These are phyloP conservation scores for Anthoscopus minutus DNA, from an alignment of 2,113 vertebrate species.

Conservation along the genomic window DNA sequence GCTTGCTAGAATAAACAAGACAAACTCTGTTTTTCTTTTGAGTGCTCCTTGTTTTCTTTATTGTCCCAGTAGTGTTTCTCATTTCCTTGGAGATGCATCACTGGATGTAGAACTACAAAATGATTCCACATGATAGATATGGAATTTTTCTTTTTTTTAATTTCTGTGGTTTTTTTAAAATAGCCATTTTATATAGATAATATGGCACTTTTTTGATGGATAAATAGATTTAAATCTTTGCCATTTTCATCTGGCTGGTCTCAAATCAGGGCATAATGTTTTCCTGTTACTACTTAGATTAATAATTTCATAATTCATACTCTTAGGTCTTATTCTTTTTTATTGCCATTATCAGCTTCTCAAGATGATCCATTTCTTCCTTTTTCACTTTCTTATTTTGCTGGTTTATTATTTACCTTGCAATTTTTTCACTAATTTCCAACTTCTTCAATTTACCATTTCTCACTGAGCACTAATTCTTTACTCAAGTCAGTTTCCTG, in stretches of 20 bases:
- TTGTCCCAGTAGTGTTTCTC: neutral
- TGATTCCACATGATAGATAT: neutral
- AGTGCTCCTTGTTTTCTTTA: neutral
- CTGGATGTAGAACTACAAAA: neutral
- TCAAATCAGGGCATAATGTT: neutral
- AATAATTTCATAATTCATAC: neutral
- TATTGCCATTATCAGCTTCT: neutral
- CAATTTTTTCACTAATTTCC: neutral
- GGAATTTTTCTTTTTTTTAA: neutral
- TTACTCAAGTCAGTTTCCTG: neutral
- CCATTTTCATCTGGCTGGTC: neutral
- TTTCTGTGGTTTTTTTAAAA: neutral
- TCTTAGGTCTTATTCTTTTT: neutral
- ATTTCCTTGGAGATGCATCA: neutral
- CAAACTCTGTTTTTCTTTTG: neutral
- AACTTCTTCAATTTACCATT: neutral
- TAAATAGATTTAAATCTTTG: neutral
- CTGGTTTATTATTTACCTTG: neutral
- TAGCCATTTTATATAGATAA: neutral
- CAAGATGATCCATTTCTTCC: neutral
- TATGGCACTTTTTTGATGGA: neutral
- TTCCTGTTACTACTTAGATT: neutral
- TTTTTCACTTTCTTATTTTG: neutral
- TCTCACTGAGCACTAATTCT: neutral
- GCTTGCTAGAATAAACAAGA: neutral